Evolutionary conservation across 2,888 invertebrate species (phyloP), one percentile per base, ranked within the genome.

Genomic region (Salticus scenicus): DNA sequence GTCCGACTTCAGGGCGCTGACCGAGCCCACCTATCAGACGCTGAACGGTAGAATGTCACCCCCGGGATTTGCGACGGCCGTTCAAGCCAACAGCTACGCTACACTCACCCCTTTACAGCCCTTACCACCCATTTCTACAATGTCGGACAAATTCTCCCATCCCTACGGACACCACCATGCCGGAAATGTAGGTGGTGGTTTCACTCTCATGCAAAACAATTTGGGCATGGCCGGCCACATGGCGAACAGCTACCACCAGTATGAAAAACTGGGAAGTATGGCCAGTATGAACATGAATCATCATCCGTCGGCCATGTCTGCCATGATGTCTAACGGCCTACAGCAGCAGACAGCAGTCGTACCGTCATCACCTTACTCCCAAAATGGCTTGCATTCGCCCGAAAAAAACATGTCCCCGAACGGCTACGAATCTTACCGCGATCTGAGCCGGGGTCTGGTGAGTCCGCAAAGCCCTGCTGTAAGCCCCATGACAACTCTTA

Each of bases 101-200:
- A 98, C 98, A 24, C 93, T 98, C 74, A 98, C 98, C 75, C 98
- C 98, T 41, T 93, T 99, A 41, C 97, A 98, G 91, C 98, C 98
- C 28, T 92, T 99, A 90, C 98, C 99, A 77, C 98, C 98, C 85
- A 98, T 98, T 90, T 98, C 98, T 87, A 98, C 98, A 76, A 98
- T 98, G 93, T 98, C 98, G 73, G 98, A 98, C 92, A 98, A 98
- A 91, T 98, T 98, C 92, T 86, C 88, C 77, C 96, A 96, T 92
- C 94, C 94, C 89, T 89, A 89, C 63, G 88, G 88, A 28, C 88
- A 85, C 37, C 89, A 87, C 72, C 88, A 87, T 33, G 81, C 82
- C 8, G 79, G 79, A 27, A 73, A 72, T 20, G 78, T 63, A n/a
- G 70, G 74, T 20, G 95, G 95, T 69, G 94, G 94, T 88, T 97